Evolutionary conservation across 2,797 vertebrate species (phyloP).

Genomic region (Enoplosus armatus): DNA sequence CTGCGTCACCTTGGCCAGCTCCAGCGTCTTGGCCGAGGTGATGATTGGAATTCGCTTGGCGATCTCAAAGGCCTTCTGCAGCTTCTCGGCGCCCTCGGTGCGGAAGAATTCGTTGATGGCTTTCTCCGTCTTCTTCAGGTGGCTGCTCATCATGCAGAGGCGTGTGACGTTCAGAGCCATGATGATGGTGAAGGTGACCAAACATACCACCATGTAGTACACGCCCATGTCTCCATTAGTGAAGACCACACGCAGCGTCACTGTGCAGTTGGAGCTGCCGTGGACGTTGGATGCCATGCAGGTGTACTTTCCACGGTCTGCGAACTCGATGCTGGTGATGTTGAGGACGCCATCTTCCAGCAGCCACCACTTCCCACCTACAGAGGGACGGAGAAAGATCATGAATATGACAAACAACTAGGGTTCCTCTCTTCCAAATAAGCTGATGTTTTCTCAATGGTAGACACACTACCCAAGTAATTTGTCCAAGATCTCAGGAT

Average conservation of each 20-base stretch:
- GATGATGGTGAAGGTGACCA: slow-evolving; percentile 97
- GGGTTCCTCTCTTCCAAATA: too few species aligned
- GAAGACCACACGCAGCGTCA: slow-evolving; percentile 94
- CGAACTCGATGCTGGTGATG: slow-evolving; percentile 93
- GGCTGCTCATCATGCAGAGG: slow-evolving; percentile 99
- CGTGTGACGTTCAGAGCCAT: slow-evolving; percentile 96
- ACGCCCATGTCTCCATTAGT: slow-evolving; percentile 97
- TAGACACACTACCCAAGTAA: too few species aligned
- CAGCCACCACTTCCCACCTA: slow-evolving; percentile 92
- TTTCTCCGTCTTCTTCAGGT: slow-evolving; percentile 98
- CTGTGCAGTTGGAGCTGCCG: slow-evolving; percentile 92
- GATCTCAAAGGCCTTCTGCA: slow-evolving; percentile 98
- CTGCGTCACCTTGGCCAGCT: slow-evolving; percentile 98
- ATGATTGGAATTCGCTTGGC: slow-evolving; percentile 98
- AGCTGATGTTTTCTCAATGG: too few species aligned
- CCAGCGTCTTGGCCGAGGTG: slow-evolving; percentile 98
- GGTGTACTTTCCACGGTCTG: slow-evolving; percentile 96
- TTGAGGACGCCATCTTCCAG: slow-evolving; percentile 90
- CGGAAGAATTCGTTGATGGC: slow-evolving; percentile 99
- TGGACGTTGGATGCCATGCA: slow-evolving; percentile 91
- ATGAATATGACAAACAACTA: background rate
- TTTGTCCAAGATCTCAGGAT: too few species aligned
- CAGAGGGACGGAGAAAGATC: slow-evolving; percentile 12
- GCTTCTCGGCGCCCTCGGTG: slow-evolving; percentile 98
- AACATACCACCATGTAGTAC: slow-evolving; percentile 98